Conservation (phyloP, 2,113 vertebrate species). For the Oreochromis spilurus region DNA sequence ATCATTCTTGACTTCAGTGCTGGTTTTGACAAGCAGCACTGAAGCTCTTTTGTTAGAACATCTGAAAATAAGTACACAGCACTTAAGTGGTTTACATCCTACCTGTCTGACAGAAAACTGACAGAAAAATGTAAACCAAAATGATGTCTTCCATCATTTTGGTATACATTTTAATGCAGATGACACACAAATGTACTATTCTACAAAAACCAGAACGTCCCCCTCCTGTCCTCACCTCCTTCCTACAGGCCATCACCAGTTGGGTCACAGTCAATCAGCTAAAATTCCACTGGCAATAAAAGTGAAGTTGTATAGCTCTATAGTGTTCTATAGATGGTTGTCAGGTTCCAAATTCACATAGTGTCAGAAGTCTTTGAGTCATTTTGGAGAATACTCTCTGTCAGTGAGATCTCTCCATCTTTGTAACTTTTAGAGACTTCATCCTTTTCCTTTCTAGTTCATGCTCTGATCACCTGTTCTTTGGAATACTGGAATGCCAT, state of each 20-base stretch:
- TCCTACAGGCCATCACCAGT: neutral
- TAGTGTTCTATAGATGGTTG: neutral
- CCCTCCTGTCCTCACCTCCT: neutral
- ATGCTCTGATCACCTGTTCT: neutral
- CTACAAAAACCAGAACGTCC: neutral
- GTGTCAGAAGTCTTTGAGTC: neutral
- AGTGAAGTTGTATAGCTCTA: neutral
- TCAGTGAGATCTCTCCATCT: neutral
- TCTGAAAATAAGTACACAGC: neutral
- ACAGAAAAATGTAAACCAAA: neutral
- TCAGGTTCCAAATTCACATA: neutral
- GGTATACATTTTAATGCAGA: neutral
- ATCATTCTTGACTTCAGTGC: neutral
- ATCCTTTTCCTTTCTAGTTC: neutral
- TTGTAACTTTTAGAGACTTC: neutral
- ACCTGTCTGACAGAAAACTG: neutral
- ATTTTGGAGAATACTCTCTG: neutral
- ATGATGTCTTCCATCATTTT: neutral
- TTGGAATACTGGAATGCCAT: neutral
- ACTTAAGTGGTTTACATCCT: neutral
- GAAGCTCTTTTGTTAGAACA: neutral
- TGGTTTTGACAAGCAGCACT: neutral
- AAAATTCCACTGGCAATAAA: neutral
- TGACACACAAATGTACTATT: neutral
- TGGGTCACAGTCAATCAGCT: neutral